These are phyloP conservation scores for Erethizon dorsatum DNA, from an alignment of 2,797 vertebrate genomes.

Conservation along the genomic window DNA sequence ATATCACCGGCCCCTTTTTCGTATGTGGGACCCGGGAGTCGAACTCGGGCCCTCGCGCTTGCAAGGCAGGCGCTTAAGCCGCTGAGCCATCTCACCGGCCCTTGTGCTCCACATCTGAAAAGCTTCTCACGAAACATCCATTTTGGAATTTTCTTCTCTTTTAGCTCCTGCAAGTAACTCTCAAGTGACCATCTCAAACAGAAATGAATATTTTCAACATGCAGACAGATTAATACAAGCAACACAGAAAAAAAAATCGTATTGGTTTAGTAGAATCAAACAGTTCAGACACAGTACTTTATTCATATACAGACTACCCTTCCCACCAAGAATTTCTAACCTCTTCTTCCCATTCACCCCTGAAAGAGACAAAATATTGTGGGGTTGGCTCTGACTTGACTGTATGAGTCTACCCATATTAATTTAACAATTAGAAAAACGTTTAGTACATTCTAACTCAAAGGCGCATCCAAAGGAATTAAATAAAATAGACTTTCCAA, in stretches of 20 bases:
- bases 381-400: background rate
- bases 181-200: background rate
- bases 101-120: background rate
- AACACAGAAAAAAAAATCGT: background rate
- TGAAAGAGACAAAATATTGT: background rate
- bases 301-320: background rate
- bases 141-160: background rate
- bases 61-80: too few species aligned
- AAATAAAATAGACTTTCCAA: background rate
- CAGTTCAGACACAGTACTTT: background rate
- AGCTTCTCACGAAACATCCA: background rate
- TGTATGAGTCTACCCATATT: background rate
- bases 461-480: background rate
- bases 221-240: background rate
- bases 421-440: slow-evolving; percentile 36
- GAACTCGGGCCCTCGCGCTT: too few species aligned
- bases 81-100: too few species aligned
- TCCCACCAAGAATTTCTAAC: background rate
- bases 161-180: background rate
- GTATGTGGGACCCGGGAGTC: too few species aligned
- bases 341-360: background rate
- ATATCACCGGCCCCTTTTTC: too few species aligned
- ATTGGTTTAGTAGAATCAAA: background rate
- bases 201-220: slow-evolving; percentile 21
- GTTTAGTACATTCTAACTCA: background rate